A percentile compares a stretch with the other conserved stretches of the same genome.
Evolutionary conservation across 2,888 invertebrate genomes (phyloP).

Genomic region (Reticulitermes lucifugus): DNA sequence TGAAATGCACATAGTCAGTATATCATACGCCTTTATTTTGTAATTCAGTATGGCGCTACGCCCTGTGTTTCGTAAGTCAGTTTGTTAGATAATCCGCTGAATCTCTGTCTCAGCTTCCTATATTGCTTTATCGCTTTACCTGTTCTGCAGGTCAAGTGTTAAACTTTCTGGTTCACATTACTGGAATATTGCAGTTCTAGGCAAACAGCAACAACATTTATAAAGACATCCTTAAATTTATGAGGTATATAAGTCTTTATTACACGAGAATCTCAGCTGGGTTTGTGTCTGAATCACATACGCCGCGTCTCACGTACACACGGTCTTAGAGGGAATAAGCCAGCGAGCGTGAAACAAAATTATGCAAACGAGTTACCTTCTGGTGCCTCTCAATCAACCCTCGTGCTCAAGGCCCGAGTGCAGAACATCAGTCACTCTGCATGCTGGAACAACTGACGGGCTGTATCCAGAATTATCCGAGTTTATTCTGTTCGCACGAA

Average conservation of each 20-base stretch:
- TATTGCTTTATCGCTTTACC: too few relatives aligned
- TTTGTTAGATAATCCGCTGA: too few relatives aligned
- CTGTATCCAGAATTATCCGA: too few relatives aligned
- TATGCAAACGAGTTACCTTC: slow-evolving; percentile 34
- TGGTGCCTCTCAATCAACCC: not conserved
- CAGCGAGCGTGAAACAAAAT: slow-evolving; percentile 19
- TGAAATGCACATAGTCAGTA: too few relatives aligned
- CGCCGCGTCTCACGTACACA: not conserved
- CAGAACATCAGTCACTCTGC: too few relatives aligned
- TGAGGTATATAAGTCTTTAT: slow-evolving; percentile 8
- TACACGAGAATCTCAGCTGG: slow-evolving; percentile 16
- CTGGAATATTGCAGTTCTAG: not conserved
- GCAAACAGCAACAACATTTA: not conserved
- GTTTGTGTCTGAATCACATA: not conserved
- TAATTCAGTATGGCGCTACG: too few relatives aligned
- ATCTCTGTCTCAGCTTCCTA: too few relatives aligned
- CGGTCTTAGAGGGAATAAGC: not conserved
- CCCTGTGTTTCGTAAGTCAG: too few relatives aligned
- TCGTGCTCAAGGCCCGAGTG: not conserved
- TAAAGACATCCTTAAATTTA: not conserved
- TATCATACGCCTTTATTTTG: too few relatives aligned
- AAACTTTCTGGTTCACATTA: not conserved
- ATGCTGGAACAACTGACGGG: too few relatives aligned
- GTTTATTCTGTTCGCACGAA: not conserved
- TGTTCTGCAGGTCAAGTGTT: too few relatives aligned